These are phyloP conservation scores for Dermatophagoides farinae DNA, from an alignment of 1,140 invertebrate species.

Conservation along the genomic window DNA sequence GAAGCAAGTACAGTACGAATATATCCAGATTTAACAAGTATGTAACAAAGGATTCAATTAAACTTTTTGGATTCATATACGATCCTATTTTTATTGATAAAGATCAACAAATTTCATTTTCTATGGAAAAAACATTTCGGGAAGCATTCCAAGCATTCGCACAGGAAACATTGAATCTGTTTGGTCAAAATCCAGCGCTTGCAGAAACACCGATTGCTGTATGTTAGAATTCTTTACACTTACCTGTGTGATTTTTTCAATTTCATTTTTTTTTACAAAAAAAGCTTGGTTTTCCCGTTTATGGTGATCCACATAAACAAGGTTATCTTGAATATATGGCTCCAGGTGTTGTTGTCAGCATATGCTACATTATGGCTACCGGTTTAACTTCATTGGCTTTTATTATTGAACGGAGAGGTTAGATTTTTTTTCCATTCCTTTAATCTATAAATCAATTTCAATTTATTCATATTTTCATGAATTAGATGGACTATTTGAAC, in stretches of 20 bases:
- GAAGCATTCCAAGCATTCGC: conserved; percentile 56
- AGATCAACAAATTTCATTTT: conserved; percentile 77
- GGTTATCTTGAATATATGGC: conserved; percentile 88
- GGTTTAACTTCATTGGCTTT: conserved; percentile 74
- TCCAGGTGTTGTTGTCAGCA: conserved; percentile 74
- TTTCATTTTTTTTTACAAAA: background rate
- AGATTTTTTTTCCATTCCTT: background rate
- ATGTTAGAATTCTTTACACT: conserved; percentile 31
- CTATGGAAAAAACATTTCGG: conserved; percentile 45
- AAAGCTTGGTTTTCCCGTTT: conserved; percentile 46
- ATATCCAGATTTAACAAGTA: conserved; percentile 74
- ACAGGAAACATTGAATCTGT: conserved; percentile 41
- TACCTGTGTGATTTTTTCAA: background rate
- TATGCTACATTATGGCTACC: conserved; percentile 85
- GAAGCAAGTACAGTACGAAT: conserved; percentile 56
- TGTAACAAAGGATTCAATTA: conserved; percentile 25
- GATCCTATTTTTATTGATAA: background rate
- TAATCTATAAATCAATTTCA: background rate
- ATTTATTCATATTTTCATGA: background rate
- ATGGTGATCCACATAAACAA: conserved; percentile 52
- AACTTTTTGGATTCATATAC: background rate
- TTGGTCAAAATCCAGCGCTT: conserved; percentile 50
- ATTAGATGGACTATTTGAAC: conserved; percentile 55
- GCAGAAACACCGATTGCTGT: conserved; percentile 33
- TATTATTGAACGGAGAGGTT: conserved; percentile 58